Evolutionary conservation across 1,140 invertebrate species (phyloP).

Genomic region (Drosophila ercepeae): DNA sequence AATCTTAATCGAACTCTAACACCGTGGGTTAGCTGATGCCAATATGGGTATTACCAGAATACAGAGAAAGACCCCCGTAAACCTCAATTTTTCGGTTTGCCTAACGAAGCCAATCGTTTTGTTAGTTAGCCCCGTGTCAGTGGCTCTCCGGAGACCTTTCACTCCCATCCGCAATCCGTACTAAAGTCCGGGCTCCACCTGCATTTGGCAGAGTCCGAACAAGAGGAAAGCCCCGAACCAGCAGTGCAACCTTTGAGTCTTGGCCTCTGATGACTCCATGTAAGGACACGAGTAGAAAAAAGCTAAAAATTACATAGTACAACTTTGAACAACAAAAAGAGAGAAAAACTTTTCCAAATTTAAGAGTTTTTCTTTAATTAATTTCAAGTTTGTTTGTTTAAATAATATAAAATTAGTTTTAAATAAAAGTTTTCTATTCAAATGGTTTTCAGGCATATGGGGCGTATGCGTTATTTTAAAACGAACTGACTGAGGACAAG

Average conservation of each 20-base stretch:
- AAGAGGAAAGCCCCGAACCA: constrained; percentile 18
- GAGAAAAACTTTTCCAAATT: background rate
- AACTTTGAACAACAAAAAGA: too few relatives aligned
- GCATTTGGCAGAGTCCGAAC: constrained; percentile 20
- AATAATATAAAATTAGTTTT: too few relatives aligned
- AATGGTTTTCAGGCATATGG: background rate
- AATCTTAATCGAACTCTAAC: background rate
- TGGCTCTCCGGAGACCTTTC: constrained; percentile 31
- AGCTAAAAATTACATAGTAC: too few relatives aligned
- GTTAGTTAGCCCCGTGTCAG: constrained; percentile 49
- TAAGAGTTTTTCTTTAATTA: background rate
- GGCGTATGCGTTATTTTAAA: background rate
- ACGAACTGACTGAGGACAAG: too few relatives aligned
- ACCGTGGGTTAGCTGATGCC: constrained; percentile 13
- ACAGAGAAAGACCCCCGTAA: constrained; percentile 21
- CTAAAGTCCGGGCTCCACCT: constrained; percentile 23
- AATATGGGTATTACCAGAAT: constrained; percentile 25
- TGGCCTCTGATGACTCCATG: constrained; percentile 35
- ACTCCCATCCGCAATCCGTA: constrained; percentile 25
- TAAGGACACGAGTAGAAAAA: constrained; percentile 2
- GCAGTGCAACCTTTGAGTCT: constrained; percentile 30
- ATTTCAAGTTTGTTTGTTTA: too few relatives aligned
- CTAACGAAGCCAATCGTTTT: constrained; percentile 61
- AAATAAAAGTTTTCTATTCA: too few relatives aligned
- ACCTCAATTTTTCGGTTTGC: constrained; percentile 49